These are phyloP conservation scores for Oenanthe melanoleuca DNA, from an alignment of 2,113 vertebrate species.

Conservation along the genomic window DNA sequence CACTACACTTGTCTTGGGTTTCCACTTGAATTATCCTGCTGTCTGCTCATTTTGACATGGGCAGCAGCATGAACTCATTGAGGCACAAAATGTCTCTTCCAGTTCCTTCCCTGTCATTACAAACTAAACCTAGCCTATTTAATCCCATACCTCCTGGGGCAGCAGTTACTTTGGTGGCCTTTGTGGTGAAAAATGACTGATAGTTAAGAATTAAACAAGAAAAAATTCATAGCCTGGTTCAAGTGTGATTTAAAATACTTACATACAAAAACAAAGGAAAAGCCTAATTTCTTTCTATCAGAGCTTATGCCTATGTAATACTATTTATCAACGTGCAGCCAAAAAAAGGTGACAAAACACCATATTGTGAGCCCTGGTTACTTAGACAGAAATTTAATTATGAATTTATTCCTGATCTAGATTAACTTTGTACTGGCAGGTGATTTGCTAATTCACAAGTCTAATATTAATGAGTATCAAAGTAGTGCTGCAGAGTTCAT, in stretches of 20 bases:
- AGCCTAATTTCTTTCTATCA: neutral
- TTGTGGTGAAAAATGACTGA: neutral
- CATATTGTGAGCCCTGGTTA: neutral
- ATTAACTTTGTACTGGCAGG: neutral
- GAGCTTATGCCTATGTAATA: neutral
- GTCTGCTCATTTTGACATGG: neutral
- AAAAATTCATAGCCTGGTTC: neutral
- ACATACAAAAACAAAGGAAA: neutral
- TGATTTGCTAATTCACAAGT: neutral
- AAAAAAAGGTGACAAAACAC: neutral
- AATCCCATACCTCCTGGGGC: neutral
- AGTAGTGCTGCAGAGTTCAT: neutral
- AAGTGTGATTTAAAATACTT: neutral
- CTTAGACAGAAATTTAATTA: neutral
- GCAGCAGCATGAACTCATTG: neutral
- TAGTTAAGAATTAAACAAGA: neutral
- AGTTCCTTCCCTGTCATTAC: neutral
- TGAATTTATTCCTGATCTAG: neutral
- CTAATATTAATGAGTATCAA: neutral
- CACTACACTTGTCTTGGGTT: neutral
- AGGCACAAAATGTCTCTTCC: neutral
- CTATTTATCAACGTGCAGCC: neutral
- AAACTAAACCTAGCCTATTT: neutral
- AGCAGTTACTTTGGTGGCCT: neutral
- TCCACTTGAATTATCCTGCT: neutral